Percentiles rank a stretch among this genome's conserved stretches.
Evolutionary conservation across 2,888 invertebrate genomes (phyloP).

Genomic region (Lithophane socia): DNA sequence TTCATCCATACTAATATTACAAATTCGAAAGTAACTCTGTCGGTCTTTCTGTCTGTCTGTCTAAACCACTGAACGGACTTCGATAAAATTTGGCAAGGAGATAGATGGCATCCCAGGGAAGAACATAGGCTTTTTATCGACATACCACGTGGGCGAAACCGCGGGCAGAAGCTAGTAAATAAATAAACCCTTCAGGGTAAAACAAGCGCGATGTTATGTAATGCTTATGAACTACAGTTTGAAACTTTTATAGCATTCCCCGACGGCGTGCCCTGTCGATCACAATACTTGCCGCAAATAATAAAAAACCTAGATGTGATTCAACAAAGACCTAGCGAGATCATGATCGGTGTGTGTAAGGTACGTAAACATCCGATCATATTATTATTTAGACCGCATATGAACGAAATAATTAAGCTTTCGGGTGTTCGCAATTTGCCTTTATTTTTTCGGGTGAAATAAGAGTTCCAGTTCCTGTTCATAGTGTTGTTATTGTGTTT

Average conservation of each 20-base stretch:
- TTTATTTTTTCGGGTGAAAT: not conserved
- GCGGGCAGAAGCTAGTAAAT: too few relatives aligned
- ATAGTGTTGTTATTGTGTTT: too few relatives aligned
- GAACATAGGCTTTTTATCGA: too few relatives aligned
- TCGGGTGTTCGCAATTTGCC: not conserved
- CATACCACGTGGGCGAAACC: too few relatives aligned
- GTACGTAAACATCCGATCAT: conserved; percentile 58
- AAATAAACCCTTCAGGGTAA: not conserved
- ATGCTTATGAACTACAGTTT: not conserved
- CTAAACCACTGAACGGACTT: too few relatives aligned
- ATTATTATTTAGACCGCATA: not conserved
- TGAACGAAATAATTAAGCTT: not conserved
- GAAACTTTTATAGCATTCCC: conserved; percentile 70
- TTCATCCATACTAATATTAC: too few relatives aligned
- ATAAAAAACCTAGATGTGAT: conserved; percentile 59
- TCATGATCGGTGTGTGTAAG: conserved; percentile 80
- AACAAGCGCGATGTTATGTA: not conserved
- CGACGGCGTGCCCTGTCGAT: conserved; percentile 76
- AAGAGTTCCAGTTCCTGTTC: not conserved
- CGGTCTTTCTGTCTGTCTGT: too few relatives aligned
- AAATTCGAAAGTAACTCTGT: too few relatives aligned
- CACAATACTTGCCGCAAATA: conserved; percentile 67
- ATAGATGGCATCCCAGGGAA: too few relatives aligned
- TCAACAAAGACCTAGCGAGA: conserved; percentile 69
- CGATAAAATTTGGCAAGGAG: too few relatives aligned